Evolutionary conservation across 23 tunicate species (phyloP).

Genomic region (Trididemnum clinides): DNA sequence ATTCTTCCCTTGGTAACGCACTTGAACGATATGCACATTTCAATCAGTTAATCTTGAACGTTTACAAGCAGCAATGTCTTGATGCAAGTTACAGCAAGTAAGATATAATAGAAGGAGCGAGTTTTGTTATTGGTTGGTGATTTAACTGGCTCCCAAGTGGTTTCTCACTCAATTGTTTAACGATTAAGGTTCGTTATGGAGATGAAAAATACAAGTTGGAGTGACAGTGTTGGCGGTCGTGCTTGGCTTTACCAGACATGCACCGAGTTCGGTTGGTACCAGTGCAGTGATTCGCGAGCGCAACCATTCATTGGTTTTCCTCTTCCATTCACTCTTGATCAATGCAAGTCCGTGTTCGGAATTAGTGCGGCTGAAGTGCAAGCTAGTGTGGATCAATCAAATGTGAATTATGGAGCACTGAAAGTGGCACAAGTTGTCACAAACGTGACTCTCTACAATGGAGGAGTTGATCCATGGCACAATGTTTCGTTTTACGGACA

Average conservation of each 20-base stretch:
- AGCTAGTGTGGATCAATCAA: constrained; percentile 17
- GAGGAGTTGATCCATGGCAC: constrained; percentile 83
- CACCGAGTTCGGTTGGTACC: constrained; percentile 92
- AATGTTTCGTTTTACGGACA: constrained; percentile 47
- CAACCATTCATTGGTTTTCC: constrained; percentile 83
- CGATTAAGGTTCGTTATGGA: constrained; percentile 18
- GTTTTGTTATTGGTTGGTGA: too few species aligned
- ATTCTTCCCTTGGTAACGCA: constrained; percentile 42
- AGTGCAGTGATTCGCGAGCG: constrained; percentile 53
- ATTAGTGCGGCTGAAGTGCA: constrained; percentile 16
- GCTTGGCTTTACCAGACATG: constrained; percentile 82
- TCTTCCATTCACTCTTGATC: constrained; percentile 30
- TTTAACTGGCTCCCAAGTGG: too few species aligned
- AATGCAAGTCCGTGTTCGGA: constrained; percentile 51
- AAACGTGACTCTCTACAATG: constrained; percentile 79
- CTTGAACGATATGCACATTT: constrained; percentile 51
- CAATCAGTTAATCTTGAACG: background rate
- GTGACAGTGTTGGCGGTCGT: constrained; percentile 13
- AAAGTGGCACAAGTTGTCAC: constrained; percentile 49
- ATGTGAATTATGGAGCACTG: constrained; percentile 10
- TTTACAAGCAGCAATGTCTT: constrained; percentile 12
- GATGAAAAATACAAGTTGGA: constrained; percentile 42
- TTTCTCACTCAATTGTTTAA: too few species aligned
- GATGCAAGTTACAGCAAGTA: constrained; percentile 50
- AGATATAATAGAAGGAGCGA: too few species aligned